Base-by-base conservation (phyloP, 1,140 invertebrate species). In the Prorops nasuta region DNA sequence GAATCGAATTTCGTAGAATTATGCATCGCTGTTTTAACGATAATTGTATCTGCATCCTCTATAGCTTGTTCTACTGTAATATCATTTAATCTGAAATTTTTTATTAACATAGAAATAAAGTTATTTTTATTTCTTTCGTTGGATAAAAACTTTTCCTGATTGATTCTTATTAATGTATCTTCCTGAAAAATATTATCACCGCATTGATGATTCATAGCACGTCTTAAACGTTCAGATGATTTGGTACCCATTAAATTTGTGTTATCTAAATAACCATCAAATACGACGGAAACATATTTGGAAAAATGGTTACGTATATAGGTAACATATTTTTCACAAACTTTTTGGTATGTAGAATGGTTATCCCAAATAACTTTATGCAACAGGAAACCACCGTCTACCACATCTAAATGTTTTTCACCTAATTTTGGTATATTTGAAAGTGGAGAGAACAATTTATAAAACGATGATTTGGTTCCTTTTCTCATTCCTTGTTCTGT, bases 21-120 rank as follows among this genome's bases (percentile, higher is more conserved):
- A 58, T 68, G 48, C 53, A 71, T 67, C 41, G 67, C 64, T 51
- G 63, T 67, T 20, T 67, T 54, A 38, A 69, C 52, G 20, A 73
- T 71, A 6, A 69, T 49, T 52, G 67, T 61, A 61, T 71, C 66
- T 17, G 63, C 64, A 66, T 69, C 64, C 62, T 67, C 59, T 56
- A 44, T 57, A 20, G 60, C 59, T 58, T 64, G 63, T 62, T 63
- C 59, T 49, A 57, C 53, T 21, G 55, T 44, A 44, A 66, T 60
- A 54, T 58, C 61, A 51, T 51, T 58, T 60, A 54, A 48, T 63
- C 64, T 36, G 6, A 66, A 59, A 56, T 62, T 57, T 44, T 58
- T 55, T 55, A 47, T 43, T 47, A 65, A 45, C 55, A 63, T 56
- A 16, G 60, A 43, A 18, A 69, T 65, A 22, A 64, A 21, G 50